Percentiles rank a stretch among this genome's conserved stretches.
phyloP scores from a whole-genome alignment of 2,797 vertebrate genomes.

The Halcyon smyrnensis region DNA sequence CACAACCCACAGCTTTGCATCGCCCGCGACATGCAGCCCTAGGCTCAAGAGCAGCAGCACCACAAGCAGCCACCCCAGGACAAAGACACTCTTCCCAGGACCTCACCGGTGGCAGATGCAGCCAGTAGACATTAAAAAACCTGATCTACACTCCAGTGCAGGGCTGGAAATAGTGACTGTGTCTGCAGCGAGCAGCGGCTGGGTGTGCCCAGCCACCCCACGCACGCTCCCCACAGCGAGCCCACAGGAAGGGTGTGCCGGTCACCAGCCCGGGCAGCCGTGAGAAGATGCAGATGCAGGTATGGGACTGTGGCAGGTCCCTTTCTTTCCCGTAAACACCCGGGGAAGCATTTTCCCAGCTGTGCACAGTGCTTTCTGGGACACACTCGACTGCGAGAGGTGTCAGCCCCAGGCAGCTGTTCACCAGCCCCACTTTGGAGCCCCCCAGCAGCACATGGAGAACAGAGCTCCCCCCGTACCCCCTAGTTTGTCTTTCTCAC shows the following conservation, averaged over 20 bases:
- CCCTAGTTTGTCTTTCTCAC: neutral
- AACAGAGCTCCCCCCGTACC: accelerated
- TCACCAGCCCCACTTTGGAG: neutral
- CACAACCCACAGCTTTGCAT: accelerated
- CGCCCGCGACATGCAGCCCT: accelerated
- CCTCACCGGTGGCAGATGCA: neutral
- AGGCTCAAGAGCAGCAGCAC: accelerated
- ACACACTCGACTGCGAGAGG: accelerated
- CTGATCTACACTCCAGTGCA: accelerated
- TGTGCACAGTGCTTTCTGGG: accelerated
- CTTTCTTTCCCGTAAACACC: neutral
- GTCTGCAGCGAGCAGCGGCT: neutral
- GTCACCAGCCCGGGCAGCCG: neutral
- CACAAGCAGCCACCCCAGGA: accelerated
- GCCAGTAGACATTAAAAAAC: accelerated
- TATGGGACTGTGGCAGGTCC: neutral
- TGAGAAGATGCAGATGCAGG: neutral
- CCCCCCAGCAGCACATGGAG: neutral
- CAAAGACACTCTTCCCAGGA: accelerated
- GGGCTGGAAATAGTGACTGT: neutral
- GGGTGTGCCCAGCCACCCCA: neutral
- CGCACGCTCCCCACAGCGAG: neutral
- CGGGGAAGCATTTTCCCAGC: accelerated
- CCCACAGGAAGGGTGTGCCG: constrained; percentile 32
- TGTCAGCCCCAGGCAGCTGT: accelerated